phyloP scores from a whole-genome alignment of 64 coral and sea anemone species.

The Porites lutea region DNA sequence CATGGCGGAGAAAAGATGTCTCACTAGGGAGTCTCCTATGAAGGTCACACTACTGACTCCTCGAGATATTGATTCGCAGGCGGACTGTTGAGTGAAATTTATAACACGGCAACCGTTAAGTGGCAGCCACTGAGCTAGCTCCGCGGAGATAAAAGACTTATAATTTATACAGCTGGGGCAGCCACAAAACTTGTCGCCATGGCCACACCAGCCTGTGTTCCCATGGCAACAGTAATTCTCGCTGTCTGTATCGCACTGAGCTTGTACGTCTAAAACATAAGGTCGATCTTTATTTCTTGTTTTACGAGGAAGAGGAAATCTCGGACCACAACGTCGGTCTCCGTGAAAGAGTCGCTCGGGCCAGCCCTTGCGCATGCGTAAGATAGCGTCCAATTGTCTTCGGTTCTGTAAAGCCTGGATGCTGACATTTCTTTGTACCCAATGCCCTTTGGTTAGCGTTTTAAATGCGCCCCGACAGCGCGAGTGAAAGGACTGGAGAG shows the following conservation, averaged over 20 bases:
- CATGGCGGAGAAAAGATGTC: conserved; percentile 88
- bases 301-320: conserved; percentile 76
- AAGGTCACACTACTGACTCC: conserved; percentile 67
- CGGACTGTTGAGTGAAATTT: conserved; percentile 76
- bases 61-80: conserved; percentile 62
- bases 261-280: conserved; percentile 75
- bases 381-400: conserved; percentile 53
- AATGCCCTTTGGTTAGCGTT: conserved; percentile 25
- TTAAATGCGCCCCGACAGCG: conserved; percentile 37
- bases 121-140: conserved; percentile 79
- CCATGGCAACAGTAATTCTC: conserved; percentile 79
- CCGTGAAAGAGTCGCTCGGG: conserved; percentile 75
- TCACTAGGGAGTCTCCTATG: conserved; percentile 91
- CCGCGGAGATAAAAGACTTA: conserved; percentile 71
- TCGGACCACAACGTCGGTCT: conserved; percentile 75
- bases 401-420: conserved; percentile 33
- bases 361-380: conserved; percentile 87
- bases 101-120: conserved; percentile 52
- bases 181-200: conserved; percentile 61
- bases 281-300: conserved; percentile 38
- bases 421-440: conserved; percentile 49
- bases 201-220: conserved; percentile 75
- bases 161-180: conserved; percentile 85
- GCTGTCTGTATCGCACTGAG: conserved; percentile 74
- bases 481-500: conserved; percentile 12